Percentiles rank a stretch among this genome's conserved stretches.
Conservation (phyloP, 2,888 invertebrate species). For the Stratiomys singularior region DNA sequence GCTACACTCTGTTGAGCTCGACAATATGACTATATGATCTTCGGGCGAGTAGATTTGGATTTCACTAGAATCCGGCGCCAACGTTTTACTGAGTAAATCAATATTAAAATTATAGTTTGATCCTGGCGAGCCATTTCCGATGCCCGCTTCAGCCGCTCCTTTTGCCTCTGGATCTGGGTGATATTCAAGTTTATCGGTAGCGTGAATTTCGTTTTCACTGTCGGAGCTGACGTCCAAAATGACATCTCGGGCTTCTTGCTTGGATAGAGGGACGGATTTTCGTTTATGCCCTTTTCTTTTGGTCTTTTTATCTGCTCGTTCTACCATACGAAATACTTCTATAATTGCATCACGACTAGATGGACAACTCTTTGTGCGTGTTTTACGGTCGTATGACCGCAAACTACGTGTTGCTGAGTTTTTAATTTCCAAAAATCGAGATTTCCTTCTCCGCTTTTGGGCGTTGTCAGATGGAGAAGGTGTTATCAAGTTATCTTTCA, state of each 20-base stretch:
- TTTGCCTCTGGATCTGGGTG: not conserved
- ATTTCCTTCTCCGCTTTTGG: not conserved
- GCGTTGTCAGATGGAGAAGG: no score
- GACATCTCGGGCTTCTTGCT: not conserved
- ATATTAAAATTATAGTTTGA: constrained; percentile 34
- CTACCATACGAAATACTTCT: constrained; percentile 36
- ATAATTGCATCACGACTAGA: constrained; percentile 16
- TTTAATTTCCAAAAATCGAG: no score
- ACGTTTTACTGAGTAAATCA: constrained; percentile 31
- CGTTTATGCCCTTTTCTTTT: not conserved
- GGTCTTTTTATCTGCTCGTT: constrained; percentile 8
- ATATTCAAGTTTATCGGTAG: not conserved
- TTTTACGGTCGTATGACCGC: constrained; percentile 8
- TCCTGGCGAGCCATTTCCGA: not conserved
- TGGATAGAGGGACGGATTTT: not conserved
- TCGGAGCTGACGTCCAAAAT: not conserved
- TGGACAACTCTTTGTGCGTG: not conserved
- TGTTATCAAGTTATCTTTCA: no score
- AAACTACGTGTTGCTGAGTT: no score
- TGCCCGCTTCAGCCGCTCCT: not conserved
- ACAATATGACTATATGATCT: constrained; percentile 38
- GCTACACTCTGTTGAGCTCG: constrained; percentile 43
- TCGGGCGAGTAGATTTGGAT: constrained; percentile 27
- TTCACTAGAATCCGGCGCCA: constrained; percentile 26
- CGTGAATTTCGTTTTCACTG: constrained; percentile 49